These are phyloP conservation scores for Rambutsinella grinnellia DNA, from an alignment of 2,888 invertebrate genomes.

Conservation along the genomic window DNA sequence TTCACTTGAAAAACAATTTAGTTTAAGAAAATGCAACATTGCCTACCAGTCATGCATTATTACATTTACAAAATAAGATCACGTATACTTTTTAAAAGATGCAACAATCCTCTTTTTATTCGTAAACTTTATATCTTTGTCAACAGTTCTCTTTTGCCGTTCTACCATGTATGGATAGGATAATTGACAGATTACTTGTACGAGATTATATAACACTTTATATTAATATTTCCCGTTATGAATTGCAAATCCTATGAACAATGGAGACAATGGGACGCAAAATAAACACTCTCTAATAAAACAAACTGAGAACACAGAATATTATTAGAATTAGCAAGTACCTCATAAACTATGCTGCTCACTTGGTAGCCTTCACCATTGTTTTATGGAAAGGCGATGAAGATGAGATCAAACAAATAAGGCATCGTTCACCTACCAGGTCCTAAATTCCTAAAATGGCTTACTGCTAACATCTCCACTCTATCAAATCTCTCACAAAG, in stretches of 20 bases:
- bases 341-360: background rate
- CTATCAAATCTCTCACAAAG: no score
- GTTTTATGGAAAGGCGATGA: background rate
- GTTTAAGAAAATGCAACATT: no score
- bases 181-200: conserved; percentile 12
- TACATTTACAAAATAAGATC: no score
- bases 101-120: no score
- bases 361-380: background rate
- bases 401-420: conserved; percentile 15
- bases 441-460: conserved; percentile 2
- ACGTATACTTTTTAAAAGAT: no score
- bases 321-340: background rate
- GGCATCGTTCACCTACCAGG: background rate
- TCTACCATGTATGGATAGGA: conserved; percentile 6
- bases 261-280: background rate
- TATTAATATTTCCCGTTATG: no score
- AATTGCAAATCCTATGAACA: background rate
- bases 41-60: no score
- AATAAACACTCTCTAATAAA: background rate
- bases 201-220: no score
- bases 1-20: no score
- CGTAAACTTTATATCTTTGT: no score
- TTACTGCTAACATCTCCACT: no score
- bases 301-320: background rate
- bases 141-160: no score